Evolutionary conservation across 2,888 invertebrate genomes (phyloP).

Genomic region (Philopedon plagiatum): DNA sequence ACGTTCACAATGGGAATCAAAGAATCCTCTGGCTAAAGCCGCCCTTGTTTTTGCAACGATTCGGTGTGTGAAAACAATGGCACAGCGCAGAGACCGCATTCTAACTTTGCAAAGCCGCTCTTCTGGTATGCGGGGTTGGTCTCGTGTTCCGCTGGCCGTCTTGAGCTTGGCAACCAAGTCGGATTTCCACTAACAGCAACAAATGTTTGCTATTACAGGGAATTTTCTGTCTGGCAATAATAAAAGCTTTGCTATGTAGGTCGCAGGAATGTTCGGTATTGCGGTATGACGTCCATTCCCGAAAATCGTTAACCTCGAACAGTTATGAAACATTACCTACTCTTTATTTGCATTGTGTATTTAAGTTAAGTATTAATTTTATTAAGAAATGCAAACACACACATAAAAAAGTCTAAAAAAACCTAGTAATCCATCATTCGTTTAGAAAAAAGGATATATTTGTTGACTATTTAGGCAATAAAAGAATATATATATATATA

Average conservation of each 20-base stretch:
- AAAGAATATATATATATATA: no score
- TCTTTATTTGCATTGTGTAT: no score
- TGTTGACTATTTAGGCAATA: no score
- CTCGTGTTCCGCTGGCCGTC: constrained; percentile 33
- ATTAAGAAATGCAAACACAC: no score
- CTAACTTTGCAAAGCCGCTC: constrained; percentile 66
- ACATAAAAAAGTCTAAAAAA: no score
- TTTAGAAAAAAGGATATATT: no score
- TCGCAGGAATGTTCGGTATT: constrained; percentile 13
- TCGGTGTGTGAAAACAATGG: constrained; percentile 70
- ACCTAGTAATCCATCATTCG: no score
- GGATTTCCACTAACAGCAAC: constrained; percentile 38
- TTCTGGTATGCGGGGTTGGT: constrained; percentile 34
- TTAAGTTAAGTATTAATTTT: no score
- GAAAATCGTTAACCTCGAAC: constrained; percentile 20
- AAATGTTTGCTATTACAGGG: constrained; percentile 31
- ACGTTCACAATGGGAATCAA: constrained; percentile 66
- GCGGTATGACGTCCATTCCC: constrained; percentile 24
- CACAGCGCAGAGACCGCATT: constrained; percentile 68
- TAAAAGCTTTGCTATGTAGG: constrained; percentile 21
- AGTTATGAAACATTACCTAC: no score
- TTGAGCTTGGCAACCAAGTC: constrained; percentile 11
- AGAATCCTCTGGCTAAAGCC: constrained; percentile 65
- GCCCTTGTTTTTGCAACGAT: constrained; percentile 66
- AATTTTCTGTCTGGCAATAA: constrained; percentile 24